Base-by-base conservation (phyloP, 2,888 invertebrate species). In the Atrina japonica region DNA sequence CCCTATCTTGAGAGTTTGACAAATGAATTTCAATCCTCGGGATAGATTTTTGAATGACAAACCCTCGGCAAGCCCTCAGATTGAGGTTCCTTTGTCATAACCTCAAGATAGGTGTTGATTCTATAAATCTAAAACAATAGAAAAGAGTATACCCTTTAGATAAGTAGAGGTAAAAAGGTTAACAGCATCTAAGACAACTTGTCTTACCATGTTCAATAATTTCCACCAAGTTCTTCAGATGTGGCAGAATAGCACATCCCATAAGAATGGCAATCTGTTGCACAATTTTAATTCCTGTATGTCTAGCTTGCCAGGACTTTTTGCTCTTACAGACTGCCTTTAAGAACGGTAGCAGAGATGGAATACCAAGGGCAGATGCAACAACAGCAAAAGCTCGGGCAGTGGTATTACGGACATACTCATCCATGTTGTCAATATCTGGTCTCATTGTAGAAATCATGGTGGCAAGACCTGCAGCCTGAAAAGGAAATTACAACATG, bases 371-470 rank as follows among this genome's bases (percentile, higher is more conserved):
- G 66, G 99, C 99, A 1, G 99, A 99, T 1, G 99, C 99, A 0
- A 99, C 99, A 0, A 99, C 99, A n/a, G 99, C 99, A 91, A 99
- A 99, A 0, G 99, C 99, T 86, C 99, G 93, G 5, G 99, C 99
- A 0, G 99, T 99, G 0, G 99, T 99, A 91, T 99, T 99, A 89
- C 99, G 94, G 45, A 99, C 99, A 88, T 99, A 99, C 92, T 99
- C 98, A 91, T 99, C 99, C 85, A 98, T 98, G 90, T 99, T 99
- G 91, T 99, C 99, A 85, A 99, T 99, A 92, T 99, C 99, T 0
- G 99, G 99, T 89, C 99, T 93, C 99, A 99, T 99, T 0, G 99
- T 99, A 3, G 99, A 99, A 87, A 99, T 99, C 99, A 99, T 99
- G 16, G 99, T 99, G 3, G 99, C 99, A 66, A 99, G 92, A 67